These are phyloP conservation scores for Charadrius vociferus DNA, from an alignment of 2,113 vertebrate genomes.

Conservation along the genomic window DNA sequence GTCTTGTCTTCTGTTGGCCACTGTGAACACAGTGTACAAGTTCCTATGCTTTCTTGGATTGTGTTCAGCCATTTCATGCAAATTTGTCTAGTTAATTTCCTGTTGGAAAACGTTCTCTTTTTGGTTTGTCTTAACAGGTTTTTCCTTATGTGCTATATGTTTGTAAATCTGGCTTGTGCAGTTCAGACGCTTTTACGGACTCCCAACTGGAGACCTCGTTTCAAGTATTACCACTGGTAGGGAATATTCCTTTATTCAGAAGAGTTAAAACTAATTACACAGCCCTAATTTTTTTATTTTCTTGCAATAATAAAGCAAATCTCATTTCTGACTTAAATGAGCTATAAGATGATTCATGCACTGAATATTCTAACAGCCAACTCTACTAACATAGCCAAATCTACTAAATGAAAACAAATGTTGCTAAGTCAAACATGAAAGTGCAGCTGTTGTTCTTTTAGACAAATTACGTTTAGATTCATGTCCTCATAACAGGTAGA, in stretches of 20 bases:
- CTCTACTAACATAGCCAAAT: too few species aligned
- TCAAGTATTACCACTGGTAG: slow-evolving; percentile 95
- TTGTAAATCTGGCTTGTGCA: slow-evolving; percentile 95
- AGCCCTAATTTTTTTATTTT: background rate
- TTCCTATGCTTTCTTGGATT: background rate
- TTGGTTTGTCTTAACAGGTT: slow-evolving; percentile 77
- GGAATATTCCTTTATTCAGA: slow-evolving; percentile 48
- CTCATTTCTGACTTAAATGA: background rate
- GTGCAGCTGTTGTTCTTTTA: background rate
- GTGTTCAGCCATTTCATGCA: background rate
- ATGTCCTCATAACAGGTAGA: background rate
- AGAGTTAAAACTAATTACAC: background rate
- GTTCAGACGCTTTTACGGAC: slow-evolving; percentile 92
- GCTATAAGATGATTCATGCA: background rate
- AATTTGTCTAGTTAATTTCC: background rate
- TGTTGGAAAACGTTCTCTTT: background rate
- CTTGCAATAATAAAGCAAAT: background rate
- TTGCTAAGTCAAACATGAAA: background rate
- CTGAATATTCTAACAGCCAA: background rate
- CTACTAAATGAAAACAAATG: too few species aligned
- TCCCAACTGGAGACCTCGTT: slow-evolving; percentile 96
- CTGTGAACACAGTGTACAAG: background rate
- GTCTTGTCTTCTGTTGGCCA: background rate
- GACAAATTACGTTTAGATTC: background rate
- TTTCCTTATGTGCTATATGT: slow-evolving; percentile 98